phyloP scores from a whole-genome alignment of 2,113 vertebrate genomes.

The Mixornis gularis region DNA sequence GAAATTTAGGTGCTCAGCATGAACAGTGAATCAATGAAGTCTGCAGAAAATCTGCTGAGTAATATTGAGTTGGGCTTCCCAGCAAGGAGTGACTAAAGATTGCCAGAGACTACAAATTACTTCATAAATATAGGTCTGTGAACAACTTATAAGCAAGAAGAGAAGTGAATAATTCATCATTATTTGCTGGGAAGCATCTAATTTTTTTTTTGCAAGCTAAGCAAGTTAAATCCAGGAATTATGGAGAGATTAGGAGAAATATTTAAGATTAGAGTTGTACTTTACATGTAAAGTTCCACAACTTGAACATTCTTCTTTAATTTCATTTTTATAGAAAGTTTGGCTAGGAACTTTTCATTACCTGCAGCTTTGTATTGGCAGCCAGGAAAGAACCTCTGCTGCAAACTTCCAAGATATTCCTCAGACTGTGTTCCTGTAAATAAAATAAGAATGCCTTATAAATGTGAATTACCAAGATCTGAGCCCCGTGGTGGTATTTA shows the following conservation, averaged over 20 bases:
- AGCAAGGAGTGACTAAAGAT: background rate
- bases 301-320: background rate
- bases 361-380: background rate
- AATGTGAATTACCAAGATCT: background rate
- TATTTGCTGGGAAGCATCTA: background rate
- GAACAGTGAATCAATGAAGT: background rate
- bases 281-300: background rate
- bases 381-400: background rate
- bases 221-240: background rate
- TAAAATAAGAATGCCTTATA: background rate
- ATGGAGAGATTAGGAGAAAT: background rate
- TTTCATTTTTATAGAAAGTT: background rate
- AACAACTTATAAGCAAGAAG: background rate
- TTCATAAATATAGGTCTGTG: background rate
- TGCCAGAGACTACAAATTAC: background rate
- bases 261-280: background rate
- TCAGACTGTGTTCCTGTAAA: background rate
- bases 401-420: background rate
- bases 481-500: background rate
- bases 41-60: background rate
- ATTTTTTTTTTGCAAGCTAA: background rate
- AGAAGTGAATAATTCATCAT: conserved; percentile 8
- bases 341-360: background rate
- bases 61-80: background rate
- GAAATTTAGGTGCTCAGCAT: background rate